Evolutionary conservation across 1,140 invertebrate species (phyloP), one percentile per base, ranked within the genome.

Genomic region (Drosophila pandora): DNA sequence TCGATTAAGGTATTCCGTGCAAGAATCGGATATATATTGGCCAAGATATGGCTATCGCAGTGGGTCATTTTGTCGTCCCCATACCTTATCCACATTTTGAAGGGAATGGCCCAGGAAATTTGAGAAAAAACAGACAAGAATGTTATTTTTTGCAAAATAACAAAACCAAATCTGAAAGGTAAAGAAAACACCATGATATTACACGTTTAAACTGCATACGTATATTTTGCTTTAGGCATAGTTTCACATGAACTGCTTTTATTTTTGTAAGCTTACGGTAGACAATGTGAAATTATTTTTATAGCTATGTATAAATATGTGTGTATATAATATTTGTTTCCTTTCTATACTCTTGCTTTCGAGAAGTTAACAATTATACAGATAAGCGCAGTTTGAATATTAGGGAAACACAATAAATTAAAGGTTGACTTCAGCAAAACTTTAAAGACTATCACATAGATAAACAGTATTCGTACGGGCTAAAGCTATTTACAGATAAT

Each of bases 401-500:
- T 23, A n/a, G 34, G 23, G 6, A 43, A 54, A 67, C 39, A 65
- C 30, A 68, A 68, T 69, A 69, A 69, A 76, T 55, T 60, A 83
- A 34, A 76, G 74, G 53, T 56, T 28, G 83, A 64, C 56, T 84
- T 84, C 81, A 84, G 80, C 76, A 84, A 84, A 73, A 60, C 10
- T 53, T 72, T 57, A 60, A 82, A 79, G 62, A 82, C 82, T 85
- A 87, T 87, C 83, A 85, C 83, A 85, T 87, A 84, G 71, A 85
- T 58, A 75, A 87, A 78, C 73, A 49, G 62, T 54, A 79, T 58
- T 32, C 50, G 32, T 78, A 81, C 34, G 47, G 43, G 53, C 68
- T 85, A 82, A 69, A 69, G 49, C 78, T 85, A 85, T 85, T 87
- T 85, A 85, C 82, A 85, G 61, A 69, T 48, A 79, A 62, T 79